Evolutionary conservation across 2,888 invertebrate genomes (phyloP), one percentile per base, ranked within the genome.

Genomic region (Dichetophora obliterata): DNA sequence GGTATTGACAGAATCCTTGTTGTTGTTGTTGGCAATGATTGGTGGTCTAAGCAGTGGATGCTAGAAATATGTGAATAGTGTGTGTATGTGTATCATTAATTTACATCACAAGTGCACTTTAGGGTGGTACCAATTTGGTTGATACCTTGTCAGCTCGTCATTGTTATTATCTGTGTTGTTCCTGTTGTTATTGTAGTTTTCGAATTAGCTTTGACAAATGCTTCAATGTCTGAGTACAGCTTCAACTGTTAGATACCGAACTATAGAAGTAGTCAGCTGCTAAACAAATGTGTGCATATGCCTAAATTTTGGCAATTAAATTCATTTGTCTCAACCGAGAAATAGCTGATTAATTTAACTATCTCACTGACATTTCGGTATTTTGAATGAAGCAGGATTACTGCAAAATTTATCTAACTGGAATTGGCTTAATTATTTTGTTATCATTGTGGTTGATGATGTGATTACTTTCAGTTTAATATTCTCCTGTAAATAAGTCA

Each of bases 261-360:
- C 5, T 61, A 22, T 19, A 19, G n/a, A n/a, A n/a, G n/a, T 54
- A 19, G 22, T 54, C 9, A 54, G 22, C 5, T 54, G 19, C n/a
- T 19, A 54, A 1, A 54, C 70, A 37, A n/a, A 71, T n/a, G 31
- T 63, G 61, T 61, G 54, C 73, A 43, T 27, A 63, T 63, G 27
- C 31, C 27, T 50, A 63, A 48, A 61, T 61, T 61, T 24, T 61
- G 73, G 24, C 52, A 73, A 73, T 73, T 73, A 65, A 73, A 73
- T 73, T 73, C 61, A 48, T 31, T 73, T 59, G 37, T 6, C 71
- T 16, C 27, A 6, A 54, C 34, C 19, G 16, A 19, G 6, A 11
- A 31, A n/a, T 16, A 27, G 68, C 16, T 27, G 16, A 54, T 19
- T 27, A 50, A 68, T 68, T 52, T 27, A 52, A 27, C 22, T 37